Evolutionary conservation across 2,888 invertebrate species (phyloP), one percentile per base, ranked within the genome.

Genomic region (Hipparchia sbordonii): DNA sequence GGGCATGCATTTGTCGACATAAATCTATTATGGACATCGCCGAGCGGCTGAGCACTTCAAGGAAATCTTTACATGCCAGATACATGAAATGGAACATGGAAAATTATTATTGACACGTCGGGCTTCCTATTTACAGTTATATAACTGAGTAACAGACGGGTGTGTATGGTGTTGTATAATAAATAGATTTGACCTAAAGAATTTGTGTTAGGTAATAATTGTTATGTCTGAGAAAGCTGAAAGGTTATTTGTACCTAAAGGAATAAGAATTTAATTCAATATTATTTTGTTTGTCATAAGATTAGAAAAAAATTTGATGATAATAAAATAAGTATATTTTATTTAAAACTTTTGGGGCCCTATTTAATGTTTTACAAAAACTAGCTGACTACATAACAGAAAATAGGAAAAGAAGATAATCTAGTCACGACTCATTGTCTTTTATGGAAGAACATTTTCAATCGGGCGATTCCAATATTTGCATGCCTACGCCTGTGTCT

Each of bases 21-120:
- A 68, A 66, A 67, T 71, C 60, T 70, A 71, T 75, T 75, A 75
- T 61, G 57, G 61, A 69, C 75, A 71, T 75, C 68, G 68, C 39
- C 51, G 61, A 12, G 57, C 68, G 69, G 61, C 13, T 13, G 56
- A 33, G 60, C 71, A 71, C 68, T 75, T 71, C 71, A 68, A 72
- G 68, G 74, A 72, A 71, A 66, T 68, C 74, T 62, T 71, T 12
- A 67, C 51, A 57, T 68, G 71, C 66, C 60, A 61, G 60, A 45
- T 48, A 57, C 33, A 12, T 67, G 39, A 61, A 68, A 72, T 54
- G 48, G 45, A 60, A 65, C 48, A 23, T 23, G 23, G 39, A 39
- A 4, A 4, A 69, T 60, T 48, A 71, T 66, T 65, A 52, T 57
- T 63, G 67, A 45, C 54, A 52, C 54, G 33, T 45, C 48, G 51